A percentile compares a stretch with the other conserved stretches of the same genome.
phyloP scores from a whole-genome alignment of 2,113 vertebrate genomes.

The Gadus chalcogrammus region DNA sequence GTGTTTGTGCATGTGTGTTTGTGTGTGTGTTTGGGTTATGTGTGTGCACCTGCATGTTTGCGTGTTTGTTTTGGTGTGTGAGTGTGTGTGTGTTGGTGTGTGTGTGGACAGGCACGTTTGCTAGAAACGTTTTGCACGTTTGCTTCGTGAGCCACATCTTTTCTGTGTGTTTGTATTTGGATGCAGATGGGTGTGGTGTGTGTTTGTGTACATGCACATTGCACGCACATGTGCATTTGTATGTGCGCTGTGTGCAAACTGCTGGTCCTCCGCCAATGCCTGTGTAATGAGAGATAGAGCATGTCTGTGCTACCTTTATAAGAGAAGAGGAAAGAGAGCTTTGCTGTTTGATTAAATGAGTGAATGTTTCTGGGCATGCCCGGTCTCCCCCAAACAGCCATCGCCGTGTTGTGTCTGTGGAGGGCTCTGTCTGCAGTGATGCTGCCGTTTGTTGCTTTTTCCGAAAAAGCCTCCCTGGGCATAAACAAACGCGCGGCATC shows the following conservation, averaged over 20 bases:
- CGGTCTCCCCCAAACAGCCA: not conserved
- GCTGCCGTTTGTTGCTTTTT: slow-evolving; percentile 22
- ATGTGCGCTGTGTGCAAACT: not conserved
- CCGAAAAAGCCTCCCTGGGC: slow-evolving; percentile 40
- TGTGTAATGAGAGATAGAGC: slow-evolving; percentile 56
- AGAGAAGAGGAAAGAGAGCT: slow-evolving; percentile 57
- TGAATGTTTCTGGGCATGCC: too few relatives aligned
- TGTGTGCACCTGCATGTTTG: too few relatives aligned
- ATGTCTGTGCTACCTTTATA: slow-evolving; percentile 17
- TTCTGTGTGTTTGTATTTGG: not conserved
- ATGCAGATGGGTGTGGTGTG: not conserved
- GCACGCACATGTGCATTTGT: not conserved
- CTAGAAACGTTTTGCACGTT: too few relatives aligned
- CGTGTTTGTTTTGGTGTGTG: not conserved
- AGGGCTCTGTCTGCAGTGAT: not conserved
- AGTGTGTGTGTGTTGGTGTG: not conserved
- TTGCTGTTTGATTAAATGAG: slow-evolving; percentile 47
- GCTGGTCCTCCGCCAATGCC: slow-evolving; percentile 45
- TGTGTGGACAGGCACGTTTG: not conserved
- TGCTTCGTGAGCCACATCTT: not conserved
- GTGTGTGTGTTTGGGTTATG: not conserved
- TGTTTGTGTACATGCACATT: not conserved
- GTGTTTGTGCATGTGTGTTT: too few relatives aligned
- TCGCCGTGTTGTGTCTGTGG: not conserved
- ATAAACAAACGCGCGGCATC: slow-evolving; percentile 46